Evolutionary conservation across 2,888 invertebrate species (phyloP), one percentile per base, ranked within the genome.

Genomic region (Aproaerema taeniolella): DNA sequence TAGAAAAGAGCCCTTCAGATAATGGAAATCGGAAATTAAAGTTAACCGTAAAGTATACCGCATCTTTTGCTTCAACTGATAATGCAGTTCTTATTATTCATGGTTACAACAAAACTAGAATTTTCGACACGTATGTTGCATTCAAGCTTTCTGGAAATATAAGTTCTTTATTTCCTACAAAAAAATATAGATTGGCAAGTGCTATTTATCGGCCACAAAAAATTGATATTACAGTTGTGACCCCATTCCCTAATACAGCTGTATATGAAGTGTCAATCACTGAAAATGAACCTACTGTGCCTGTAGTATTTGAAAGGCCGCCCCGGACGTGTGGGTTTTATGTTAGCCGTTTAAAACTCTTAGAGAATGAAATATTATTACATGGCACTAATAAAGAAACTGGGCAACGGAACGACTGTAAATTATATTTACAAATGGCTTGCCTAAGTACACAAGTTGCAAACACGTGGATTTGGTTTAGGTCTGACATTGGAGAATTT

Each of bases 401-500:
- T 42, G n/a, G n/a, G n/a, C n/a, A n/a, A n/a, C n/a, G n/a, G n/a
- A n/a, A n/a, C n/a, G n/a, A n/a, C n/a, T n/a, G n/a, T n/a, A 82
- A 79, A 49, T 38, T 86, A 2, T 69, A 67, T 54, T 59, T 86
- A 33, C 73, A 72, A 60, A 57, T 86, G 42, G 65, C 75, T 42
- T 85, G 85, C 46, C 63, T 83, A 2, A 79, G 73, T 49, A 73
- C 77, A 13, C 73, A 72, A 60, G 47, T 68, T 11, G 71, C 64
- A 4, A 79, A 73, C 48, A 56, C 71, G 1, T 85, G 82, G 81
- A 64, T 86, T 46, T 86, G 85, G 85, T 82, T 86, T 42, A 61
- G 60, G 45, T 70, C 78, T 34, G 71, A 72, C 8, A 31, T 72
- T 8, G 85, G 85, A 1, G 78, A 85, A 50, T 86, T 86, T 52